A percentile compares a stretch with the other conserved stretches of the same genome.
These are phyloP conservation scores for Chamaea fasciata DNA, from an alignment of 2,113 vertebrate species.

Conservation along the genomic window DNA sequence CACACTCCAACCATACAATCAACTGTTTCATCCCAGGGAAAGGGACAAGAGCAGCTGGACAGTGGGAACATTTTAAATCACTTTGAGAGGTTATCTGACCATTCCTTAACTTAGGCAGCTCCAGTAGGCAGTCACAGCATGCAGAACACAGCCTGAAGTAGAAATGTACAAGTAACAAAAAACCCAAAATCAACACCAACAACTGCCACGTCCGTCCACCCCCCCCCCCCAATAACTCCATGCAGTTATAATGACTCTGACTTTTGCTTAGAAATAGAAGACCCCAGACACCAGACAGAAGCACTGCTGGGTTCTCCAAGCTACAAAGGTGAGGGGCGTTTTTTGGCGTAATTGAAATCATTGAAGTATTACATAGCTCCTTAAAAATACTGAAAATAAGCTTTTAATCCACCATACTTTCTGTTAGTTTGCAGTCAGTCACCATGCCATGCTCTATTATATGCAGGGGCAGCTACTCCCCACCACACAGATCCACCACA, in stretches of 20 bases:
- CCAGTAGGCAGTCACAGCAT: background rate
- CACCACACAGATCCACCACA: background rate
- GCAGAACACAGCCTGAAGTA: background rate
- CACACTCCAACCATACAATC: background rate
- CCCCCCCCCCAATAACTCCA: background rate
- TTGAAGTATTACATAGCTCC: background rate
- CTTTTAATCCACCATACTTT: background rate
- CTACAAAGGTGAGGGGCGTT: background rate
- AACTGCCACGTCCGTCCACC: too few relatives aligned
- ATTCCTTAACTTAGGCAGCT: background rate
- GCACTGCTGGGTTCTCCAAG: background rate
- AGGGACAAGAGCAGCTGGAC: background rate
- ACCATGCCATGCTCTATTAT: background rate
- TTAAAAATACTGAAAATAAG: background rate
- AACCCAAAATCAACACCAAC: background rate
- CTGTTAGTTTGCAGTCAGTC: background rate
- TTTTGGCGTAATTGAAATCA: background rate
- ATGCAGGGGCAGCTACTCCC: background rate
- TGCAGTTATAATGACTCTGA: background rate
- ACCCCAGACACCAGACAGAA: background rate
- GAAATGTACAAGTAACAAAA: background rate
- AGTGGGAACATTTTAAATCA: background rate
- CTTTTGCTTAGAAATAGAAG: background rate
- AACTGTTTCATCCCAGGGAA: background rate
- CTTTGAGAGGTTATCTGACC: background rate